These are phyloP conservation scores for Phocoena sinus DNA, from an alignment of 2,113 vertebrate genomes.

Conservation along the genomic window DNA sequence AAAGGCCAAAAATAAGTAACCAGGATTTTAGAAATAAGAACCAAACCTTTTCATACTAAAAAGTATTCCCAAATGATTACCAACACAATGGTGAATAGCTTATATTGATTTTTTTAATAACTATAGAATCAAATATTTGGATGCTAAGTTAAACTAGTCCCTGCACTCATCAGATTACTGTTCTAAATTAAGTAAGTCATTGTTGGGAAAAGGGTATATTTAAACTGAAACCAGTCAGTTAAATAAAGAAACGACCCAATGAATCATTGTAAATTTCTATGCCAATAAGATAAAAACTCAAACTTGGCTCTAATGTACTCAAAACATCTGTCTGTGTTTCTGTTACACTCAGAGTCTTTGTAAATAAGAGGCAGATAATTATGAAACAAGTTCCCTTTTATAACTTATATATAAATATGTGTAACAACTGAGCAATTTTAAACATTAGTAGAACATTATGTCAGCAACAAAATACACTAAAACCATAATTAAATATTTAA, in stretches of 20 bases:
- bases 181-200: not conserved
- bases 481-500: slow-evolving; percentile 11
- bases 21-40: slow-evolving; percentile 10
- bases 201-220: not conserved
- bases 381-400: slow-evolving; percentile 35
- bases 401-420: not conserved
- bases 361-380: slow-evolving; percentile 6
- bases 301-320: not conserved
- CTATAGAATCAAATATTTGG: not conserved
- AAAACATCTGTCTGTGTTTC: not conserved
- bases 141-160: slow-evolving; percentile 10
- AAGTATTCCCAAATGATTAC: not conserved
- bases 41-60: not conserved
- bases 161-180: not conserved
- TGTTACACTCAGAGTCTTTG: slow-evolving; percentile 11
- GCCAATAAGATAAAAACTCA: slow-evolving; percentile 48
- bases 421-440: not conserved
- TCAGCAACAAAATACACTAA: not conserved
- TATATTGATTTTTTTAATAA: slow-evolving; percentile 14
- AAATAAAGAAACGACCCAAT: slow-evolving; percentile 21
- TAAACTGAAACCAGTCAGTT: not conserved
- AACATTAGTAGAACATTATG: not conserved
- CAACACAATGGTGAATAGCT: not conserved
- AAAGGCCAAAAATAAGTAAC: not conserved
- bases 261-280: slow-evolving; percentile 30